A percentile compares a stretch with the other conserved stretches of the same genome.
phyloP scores from a whole-genome alignment of 2,888 invertebrate genomes.

The Andrena trimmerana region DNA sequence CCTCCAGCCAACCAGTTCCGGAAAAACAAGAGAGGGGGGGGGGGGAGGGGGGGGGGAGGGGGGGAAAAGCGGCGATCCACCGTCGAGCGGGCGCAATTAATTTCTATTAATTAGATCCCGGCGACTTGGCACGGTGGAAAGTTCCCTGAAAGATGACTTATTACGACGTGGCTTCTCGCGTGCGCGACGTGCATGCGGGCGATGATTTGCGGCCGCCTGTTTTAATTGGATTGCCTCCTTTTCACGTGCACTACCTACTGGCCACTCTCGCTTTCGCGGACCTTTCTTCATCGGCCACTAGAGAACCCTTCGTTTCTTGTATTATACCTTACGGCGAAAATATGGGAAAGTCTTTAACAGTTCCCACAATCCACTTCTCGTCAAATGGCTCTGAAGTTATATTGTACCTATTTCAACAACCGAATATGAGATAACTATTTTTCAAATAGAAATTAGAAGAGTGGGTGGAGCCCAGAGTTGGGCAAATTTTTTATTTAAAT shows the following conservation, averaged over 20 bases:
- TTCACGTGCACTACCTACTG: slow-evolving; percentile 45
- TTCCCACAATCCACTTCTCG: too few species aligned
- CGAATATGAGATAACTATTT: too few species aligned
- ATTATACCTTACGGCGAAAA: too few species aligned
- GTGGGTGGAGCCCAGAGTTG: too few species aligned
- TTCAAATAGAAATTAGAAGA: too few species aligned
- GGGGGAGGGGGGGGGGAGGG: neutral
- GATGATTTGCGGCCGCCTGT: slow-evolving; percentile 65
- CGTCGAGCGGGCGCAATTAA: slow-evolving; percentile 57
- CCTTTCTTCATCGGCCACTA: slow-evolving; percentile 30
- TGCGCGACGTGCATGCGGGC: slow-evolving; percentile 36
- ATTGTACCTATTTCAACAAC: too few species aligned
- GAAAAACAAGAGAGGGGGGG: slow-evolving; percentile 9
- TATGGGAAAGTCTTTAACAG: too few species aligned
- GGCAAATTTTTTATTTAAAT: too few species aligned
- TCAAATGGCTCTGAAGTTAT: too few species aligned
- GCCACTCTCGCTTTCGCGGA: slow-evolving; percentile 68
- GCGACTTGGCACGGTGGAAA: slow-evolving; percentile 57
- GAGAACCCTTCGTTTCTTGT: slow-evolving; percentile 27
- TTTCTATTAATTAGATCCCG: slow-evolving; percentile 70
- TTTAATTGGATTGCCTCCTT: slow-evolving; percentile 67
- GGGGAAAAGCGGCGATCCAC: neutral
- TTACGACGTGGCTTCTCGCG: slow-evolving; percentile 39
- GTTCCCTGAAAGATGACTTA: slow-evolving; percentile 68
- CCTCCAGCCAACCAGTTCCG: neutral